Base-by-base conservation (phyloP, 2,113 vertebrate genomes). In the Aramus guarauna region DNA sequence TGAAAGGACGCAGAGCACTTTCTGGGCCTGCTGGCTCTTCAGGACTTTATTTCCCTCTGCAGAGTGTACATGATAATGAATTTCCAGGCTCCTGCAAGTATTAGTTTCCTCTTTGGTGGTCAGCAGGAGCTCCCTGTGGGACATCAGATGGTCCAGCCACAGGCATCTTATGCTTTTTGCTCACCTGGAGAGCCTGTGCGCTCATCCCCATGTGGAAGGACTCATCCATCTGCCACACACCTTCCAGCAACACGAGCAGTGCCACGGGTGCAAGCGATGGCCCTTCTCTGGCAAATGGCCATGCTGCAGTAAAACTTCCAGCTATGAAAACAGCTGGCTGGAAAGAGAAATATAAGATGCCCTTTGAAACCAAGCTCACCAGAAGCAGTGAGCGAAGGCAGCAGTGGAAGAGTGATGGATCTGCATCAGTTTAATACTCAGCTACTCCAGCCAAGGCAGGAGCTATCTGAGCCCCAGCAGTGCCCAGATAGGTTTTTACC, bases 231-330 rank as follows among this genome's bases (percentile, higher is more conserved):
- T 29, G 12, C 52, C 50, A 45, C 2, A 0, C 1, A 1, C 27
- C 41, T 92, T 55, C n/a, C 29, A 63, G 63, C 58, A 73, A 32
- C 21, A 14, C 23, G 16, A 43, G 32, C n/a, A 43, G 30, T 32
- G 39, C 64, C 3, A 1, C 3, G 8, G 24, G 13, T 52, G 17
- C 30, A 68, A 34, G 59, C 0, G 0, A 8, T 58, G 36, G n/a
- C 45, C 13, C 45, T 79, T 60, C 71, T 66, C 62, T 90, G 74
- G 78, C 12, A 6, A 77, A 39, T 2, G 43, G 63, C 50, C 45
- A 50, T 5, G 3, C 32, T 88, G 82, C 88, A 80, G 41, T 74
- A 83, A 73, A 85, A 30, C 50, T 32, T 56, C 58, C 39, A 74
- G 39, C 47, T 62, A 8, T 52, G 72, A 11, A 62, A 92, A 73